Evolutionary conservation across 2,797 vertebrate genomes (phyloP).

Genomic region (Falco berigora): DNA sequence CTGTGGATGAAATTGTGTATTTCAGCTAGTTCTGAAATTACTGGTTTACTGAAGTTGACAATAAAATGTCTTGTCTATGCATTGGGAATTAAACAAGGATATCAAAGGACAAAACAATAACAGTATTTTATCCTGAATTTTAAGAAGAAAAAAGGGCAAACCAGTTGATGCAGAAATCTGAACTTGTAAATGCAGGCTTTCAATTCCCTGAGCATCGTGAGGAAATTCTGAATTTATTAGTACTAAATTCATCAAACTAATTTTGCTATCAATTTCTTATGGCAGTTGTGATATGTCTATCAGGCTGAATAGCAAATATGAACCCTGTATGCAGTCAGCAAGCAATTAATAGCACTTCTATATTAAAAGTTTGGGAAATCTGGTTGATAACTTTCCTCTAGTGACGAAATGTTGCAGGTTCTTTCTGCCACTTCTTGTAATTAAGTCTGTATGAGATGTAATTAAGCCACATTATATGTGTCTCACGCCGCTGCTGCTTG

Average conservation of each 20-base stretch:
- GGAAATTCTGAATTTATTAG: background rate
- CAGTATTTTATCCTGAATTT: background rate
- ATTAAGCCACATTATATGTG: slow-evolving; percentile 26
- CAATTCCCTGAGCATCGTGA: background rate
- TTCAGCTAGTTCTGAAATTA: background rate
- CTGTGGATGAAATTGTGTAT: background rate
- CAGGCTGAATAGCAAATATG: background rate
- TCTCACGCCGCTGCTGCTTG: slow-evolving; percentile 8
- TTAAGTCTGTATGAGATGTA: slow-evolving; percentile 25
- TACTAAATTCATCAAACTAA: background rate
- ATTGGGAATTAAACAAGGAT: background rate
- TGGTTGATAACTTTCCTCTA: background rate
- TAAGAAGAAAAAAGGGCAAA: background rate
- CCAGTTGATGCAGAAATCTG: background rate
- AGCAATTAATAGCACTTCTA: background rate
- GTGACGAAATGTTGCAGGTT: slow-evolving; percentile 6
- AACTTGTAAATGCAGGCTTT: background rate
- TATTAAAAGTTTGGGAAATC: slow-evolving; percentile 1
- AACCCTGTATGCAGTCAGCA: background rate
- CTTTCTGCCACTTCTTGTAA: slow-evolving; percentile 26
- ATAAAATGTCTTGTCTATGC: background rate
- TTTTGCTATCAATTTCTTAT: background rate
- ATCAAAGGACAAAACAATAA: background rate
- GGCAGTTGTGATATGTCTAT: background rate
- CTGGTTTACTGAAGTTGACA: background rate